A percentile compares a stretch with the other conserved stretches of the same genome.
These are phyloP conservation scores for Periparus ater DNA, from an alignment of 2,797 vertebrate genomes.

Conservation along the genomic window DNA sequence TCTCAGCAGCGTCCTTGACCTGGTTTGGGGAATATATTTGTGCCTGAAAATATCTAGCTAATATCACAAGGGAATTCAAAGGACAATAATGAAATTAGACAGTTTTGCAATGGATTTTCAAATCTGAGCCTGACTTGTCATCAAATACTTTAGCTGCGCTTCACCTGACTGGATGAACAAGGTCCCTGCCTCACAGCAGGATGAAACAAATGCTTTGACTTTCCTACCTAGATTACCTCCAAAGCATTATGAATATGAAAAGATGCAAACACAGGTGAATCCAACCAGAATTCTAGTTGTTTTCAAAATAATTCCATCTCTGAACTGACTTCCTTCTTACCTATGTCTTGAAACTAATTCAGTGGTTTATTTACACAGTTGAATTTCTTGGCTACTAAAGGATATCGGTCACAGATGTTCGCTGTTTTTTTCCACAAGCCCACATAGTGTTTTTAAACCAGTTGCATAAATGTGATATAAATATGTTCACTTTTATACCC, in stretches of 20 bases:
- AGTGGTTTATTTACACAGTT: background rate
- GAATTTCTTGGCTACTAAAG: background rate
- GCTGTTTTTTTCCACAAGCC: background rate
- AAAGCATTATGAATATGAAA: background rate
- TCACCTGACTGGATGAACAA: background rate
- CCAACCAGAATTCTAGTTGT: background rate
- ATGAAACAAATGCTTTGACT: background rate
- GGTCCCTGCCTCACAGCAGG: background rate
- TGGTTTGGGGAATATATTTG: background rate
- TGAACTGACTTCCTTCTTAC: background rate
- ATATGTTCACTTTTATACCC: background rate
- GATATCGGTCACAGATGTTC: background rate
- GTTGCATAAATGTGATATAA: background rate
- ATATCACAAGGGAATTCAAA: background rate
- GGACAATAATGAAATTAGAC: background rate
- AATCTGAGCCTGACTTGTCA: background rate
- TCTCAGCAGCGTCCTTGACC: constrained; percentile 1
- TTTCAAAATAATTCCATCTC: background rate
- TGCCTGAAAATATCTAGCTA: background rate
- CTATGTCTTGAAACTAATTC: background rate
- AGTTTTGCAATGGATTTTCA: background rate
- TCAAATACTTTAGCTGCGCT: background rate
- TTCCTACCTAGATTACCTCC: background rate
- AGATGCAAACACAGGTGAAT: background rate
- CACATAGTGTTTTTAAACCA: background rate